These are phyloP conservation scores for Neodiprion virginianus DNA, from an alignment of 1,140 invertebrate genomes.

Conservation along the genomic window DNA sequence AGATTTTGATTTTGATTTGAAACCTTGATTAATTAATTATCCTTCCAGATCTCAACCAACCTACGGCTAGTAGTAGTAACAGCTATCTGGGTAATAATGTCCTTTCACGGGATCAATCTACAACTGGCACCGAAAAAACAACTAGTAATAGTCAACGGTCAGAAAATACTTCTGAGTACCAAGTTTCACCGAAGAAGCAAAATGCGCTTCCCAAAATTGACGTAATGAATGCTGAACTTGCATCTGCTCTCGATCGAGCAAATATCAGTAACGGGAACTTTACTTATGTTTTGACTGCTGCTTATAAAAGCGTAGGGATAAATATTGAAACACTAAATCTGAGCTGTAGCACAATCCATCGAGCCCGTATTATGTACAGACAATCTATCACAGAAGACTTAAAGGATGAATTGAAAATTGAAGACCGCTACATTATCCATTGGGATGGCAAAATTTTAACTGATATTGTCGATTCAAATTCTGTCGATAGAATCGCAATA, in stretches of 20 bases:
- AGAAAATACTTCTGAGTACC: neutral
- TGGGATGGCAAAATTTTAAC: neutral
- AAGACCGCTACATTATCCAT: neutral
- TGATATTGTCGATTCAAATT: neutral
- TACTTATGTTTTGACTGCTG: conserved; percentile 33
- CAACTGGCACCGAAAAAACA: conserved; percentile 10
- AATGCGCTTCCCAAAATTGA: conserved; percentile 17
- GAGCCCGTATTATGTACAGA: conserved; percentile 22
- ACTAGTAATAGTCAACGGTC: conserved; percentile 3
- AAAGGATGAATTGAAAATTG: neutral
- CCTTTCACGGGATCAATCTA: no score
- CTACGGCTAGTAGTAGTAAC: no score
- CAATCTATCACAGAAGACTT: neutral
- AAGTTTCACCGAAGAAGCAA: neutral
- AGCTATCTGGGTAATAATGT: no score
- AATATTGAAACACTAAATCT: conserved; percentile 31
- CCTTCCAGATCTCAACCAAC: neutral
- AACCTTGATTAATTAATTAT: neutral
- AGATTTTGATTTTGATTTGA: neutral
- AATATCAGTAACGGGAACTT: conserved; percentile 37
- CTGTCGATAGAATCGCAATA: conserved; percentile 1
- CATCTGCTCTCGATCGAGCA: conserved; percentile 33
- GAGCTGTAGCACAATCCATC: conserved; percentile 33
- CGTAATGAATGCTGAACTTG: conserved; percentile 29
- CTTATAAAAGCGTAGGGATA: conserved; percentile 30